Evolutionary conservation across 2,888 invertebrate species (phyloP), one percentile per base, ranked within the genome.

Genomic region (Cyaniris semiargus): DNA sequence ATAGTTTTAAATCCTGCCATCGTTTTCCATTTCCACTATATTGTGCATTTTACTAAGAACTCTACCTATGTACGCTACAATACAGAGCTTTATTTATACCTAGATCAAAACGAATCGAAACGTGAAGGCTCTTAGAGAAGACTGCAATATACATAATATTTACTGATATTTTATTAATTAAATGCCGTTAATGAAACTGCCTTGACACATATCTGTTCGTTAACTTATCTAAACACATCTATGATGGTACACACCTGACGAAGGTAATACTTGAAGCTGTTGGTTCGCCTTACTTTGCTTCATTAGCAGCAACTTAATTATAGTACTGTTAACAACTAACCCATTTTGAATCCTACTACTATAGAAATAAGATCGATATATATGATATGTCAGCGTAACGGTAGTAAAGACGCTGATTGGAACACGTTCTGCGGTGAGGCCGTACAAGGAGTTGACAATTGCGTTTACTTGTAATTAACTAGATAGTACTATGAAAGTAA

Each of bases 321-420:
- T 76, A 77, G 72, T 75, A 78, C 79, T 48, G 18, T 23, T 15
- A 15, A 7, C 27, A 21, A 6, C 27, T 27, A 6, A 23, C 60
- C 1, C 10, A 21, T 60, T 27, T 66, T 15, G 66, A 27, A 18
- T 7, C 15, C 23, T 66, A 6, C 1, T 1, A 15, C 27, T 21
- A 60, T 66, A 18, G 13, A 8, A 15, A 66, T 66, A 66, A 31
- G 66, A 66, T 27, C 27, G 15, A 27, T 5, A 18, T 56, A 76
- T 53, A 38, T 58, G 76, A 27, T 21, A 5, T 21, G 60, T 53
- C 75, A 76, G 74, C 76, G 76, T 38, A n/a, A 27, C 74, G 74
- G 58, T 38, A 72, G 76, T 76, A 27, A 82, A 84, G 83, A 86
- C 87, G 86, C 86, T 90, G 89, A 90, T 89, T 90, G 87, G 86